phyloP scores from a whole-genome alignment of 2,888 invertebrate genomes.

The Augiades crinisus region DNA sequence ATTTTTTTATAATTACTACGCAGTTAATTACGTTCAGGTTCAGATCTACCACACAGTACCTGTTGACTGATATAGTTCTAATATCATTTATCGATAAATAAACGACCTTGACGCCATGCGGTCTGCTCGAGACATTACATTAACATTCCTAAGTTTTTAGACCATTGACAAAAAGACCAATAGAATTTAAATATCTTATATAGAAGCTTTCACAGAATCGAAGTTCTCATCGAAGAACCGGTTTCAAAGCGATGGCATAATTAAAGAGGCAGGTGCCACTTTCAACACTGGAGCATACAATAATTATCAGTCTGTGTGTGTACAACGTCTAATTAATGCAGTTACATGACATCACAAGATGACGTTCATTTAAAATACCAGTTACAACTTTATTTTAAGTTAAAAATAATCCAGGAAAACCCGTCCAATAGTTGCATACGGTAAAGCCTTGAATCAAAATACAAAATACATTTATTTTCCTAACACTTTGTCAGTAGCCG shows the following conservation, averaged over 20 bases:
- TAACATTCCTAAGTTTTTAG: no score
- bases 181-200: not conserved
- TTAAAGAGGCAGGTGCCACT: conserved; percentile 4
- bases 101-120: no score
- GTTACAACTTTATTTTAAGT: not conserved
- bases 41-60: no score
- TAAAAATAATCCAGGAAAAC: not conserved
- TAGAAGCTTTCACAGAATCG: not conserved
- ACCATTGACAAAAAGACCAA: no score
- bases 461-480: not conserved
- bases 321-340: conserved; percentile 8
- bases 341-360: not conserved
- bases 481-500: no score
- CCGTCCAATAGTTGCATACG: no score
- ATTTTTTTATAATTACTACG: no score
- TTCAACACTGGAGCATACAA: conserved; percentile 4
- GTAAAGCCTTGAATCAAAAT: not conserved
- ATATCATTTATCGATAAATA: no score
- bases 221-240: not conserved
- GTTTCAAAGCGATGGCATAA: not conserved
- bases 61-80: no score
- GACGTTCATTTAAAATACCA: not conserved
- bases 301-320: not conserved
- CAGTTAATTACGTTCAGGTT: no score
- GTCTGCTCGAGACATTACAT: not conserved